Conservation (phyloP, 2,888 invertebrate species). For the Adelognathus sp. region DNA sequence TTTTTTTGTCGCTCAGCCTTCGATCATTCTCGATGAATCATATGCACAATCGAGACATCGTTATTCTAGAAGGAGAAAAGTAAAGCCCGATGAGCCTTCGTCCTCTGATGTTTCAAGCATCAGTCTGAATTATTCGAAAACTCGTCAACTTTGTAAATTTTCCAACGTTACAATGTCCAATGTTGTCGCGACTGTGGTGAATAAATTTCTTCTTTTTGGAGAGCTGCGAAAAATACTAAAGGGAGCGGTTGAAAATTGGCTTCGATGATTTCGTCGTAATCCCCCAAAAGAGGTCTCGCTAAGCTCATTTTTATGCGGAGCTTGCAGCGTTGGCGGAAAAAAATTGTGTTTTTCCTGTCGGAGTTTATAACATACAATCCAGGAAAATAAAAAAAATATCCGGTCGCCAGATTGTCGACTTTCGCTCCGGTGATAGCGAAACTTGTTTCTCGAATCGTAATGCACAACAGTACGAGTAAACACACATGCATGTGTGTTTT, state of each 20-base stretch:
- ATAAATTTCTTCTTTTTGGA: too few species aligned
- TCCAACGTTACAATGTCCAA: background rate
- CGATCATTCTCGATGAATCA: slow-evolving; percentile 5
- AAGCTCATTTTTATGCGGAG: slow-evolving; percentile 2
- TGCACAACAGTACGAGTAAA: background rate
- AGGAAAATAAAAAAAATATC: slow-evolving; percentile 13
- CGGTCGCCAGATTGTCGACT: slow-evolving; percentile 1
- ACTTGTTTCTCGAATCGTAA: background rate
- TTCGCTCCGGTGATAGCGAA: slow-evolving; percentile 7
- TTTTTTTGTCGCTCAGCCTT: slow-evolving; percentile 9
- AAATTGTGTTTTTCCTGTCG: slow-evolving; percentile 14
- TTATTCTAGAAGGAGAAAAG: background rate
- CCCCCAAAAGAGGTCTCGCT: slow-evolving; percentile 4
- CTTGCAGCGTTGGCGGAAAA: slow-evolving; percentile 9
- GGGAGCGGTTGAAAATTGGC: slow-evolving; percentile 20
- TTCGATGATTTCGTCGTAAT: slow-evolving; percentile 52
- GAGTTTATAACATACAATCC: slow-evolving; percentile 28
- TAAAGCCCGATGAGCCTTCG: background rate
- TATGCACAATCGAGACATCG: background rate
- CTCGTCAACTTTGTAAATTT: background rate
- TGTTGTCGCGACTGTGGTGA: slow-evolving; percentile 7
- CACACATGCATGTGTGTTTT: background rate
- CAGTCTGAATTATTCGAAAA: background rate
- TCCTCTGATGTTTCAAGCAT: background rate
- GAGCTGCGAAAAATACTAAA: slow-evolving; percentile 21